Evolutionary conservation across 2,113 vertebrate genomes (phyloP).

Genomic region (Phylloscopus trochilus): DNA sequence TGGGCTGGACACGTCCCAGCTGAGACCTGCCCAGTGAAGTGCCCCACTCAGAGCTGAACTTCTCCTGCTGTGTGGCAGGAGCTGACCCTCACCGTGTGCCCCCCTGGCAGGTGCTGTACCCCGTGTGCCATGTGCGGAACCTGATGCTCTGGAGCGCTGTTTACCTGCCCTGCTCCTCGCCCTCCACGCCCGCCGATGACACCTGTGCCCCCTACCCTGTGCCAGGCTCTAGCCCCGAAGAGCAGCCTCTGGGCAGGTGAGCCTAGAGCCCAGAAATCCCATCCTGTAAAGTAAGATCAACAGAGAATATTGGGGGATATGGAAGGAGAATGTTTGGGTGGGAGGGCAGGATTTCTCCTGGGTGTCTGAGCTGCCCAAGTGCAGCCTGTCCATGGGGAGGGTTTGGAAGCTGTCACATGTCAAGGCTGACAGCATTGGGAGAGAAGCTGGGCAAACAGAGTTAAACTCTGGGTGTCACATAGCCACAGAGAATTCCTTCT

Average conservation of each 20-base stretch:
- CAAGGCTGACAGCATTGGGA: neutral
- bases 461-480: neutral
- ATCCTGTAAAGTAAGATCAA: slow-evolving; percentile 70
- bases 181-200: slow-evolving; percentile 90
- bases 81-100: neutral
- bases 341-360: neutral
- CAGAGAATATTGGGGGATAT: neutral
- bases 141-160: slow-evolving; percentile 96
- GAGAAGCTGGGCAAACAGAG: neutral
- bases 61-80: neutral
- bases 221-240: slow-evolving; percentile 85
- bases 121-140: slow-evolving; percentile 95
- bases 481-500: neutral
- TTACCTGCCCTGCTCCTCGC: slow-evolving; percentile 93
- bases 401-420: neutral
- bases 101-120: slow-evolving; percentile 86
- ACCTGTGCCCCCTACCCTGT: slow-evolving; percentile 90
- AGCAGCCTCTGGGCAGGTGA: slow-evolving; percentile 91
- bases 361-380: neutral
- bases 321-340: neutral
- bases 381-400: neutral
- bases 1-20: neutral
- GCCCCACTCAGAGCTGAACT: neutral
- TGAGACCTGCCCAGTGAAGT: neutral
- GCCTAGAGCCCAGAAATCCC: slow-evolving; percentile 65